Conservation (phyloP, 2,888 invertebrate species). For the Salticus scenicus region DNA sequence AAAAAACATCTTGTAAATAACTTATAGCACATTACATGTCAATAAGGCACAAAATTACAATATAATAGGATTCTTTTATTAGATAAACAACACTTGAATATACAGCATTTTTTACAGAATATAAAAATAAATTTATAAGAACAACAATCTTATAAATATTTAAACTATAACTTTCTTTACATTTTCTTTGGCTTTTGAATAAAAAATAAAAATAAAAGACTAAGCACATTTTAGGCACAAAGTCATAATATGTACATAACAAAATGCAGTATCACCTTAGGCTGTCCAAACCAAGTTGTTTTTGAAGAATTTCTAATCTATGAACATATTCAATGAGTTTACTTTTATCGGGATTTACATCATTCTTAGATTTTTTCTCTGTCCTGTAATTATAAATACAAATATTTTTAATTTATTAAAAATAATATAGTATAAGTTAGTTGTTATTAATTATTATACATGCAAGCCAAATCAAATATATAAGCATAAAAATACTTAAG, state of each 20-base stretch:
- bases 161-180: not conserved
- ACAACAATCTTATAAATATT: not conserved
- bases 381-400: not conserved
- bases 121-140: not conserved
- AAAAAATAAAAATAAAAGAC: not conserved
- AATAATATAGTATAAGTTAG: too few relatives aligned
- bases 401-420: not conserved
- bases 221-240: conserved; percentile 23
- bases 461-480: too few relatives aligned
- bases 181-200: not conserved
- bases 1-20: too few relatives aligned
- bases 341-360: conserved; percentile 13
- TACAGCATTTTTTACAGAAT: not conserved
- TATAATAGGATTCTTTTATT: conserved; percentile 1
- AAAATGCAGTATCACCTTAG: conserved; percentile 41
- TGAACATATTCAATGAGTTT: conserved; percentile 42
- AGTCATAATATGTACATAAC: conserved; percentile 30
- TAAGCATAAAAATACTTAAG: too few relatives aligned
- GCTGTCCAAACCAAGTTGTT: conserved; percentile 49
- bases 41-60: conserved; percentile 16
- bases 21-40: not conserved
- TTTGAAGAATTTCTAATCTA: conserved; percentile 48
- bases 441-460: too few relatives aligned
- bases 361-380: conserved; percentile 6
- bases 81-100: not conserved